A percentile compares a stretch with the other conserved stretches of the same genome.
Evolutionary conservation across 2,888 invertebrate genomes (phyloP).

Genomic region (Zygothrica quintamaculata): DNA sequence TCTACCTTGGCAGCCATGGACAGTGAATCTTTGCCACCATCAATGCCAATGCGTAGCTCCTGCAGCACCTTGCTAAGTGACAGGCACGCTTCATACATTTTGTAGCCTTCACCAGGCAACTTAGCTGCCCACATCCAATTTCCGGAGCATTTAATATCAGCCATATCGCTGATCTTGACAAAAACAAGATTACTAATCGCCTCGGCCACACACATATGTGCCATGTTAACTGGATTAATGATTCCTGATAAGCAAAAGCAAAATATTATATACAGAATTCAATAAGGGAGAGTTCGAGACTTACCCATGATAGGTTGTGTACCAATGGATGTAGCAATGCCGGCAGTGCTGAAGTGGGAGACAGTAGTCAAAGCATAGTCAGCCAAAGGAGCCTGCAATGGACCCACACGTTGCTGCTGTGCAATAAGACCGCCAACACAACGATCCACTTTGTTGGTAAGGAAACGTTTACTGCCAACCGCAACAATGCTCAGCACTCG

Average conservation of each 20-base stretch:
- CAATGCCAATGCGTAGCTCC: slow-evolving; percentile 93
- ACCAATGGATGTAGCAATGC: slow-evolving; percentile 97
- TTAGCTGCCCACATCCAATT: slow-evolving; percentile 99
- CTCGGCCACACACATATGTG: slow-evolving; percentile 97
- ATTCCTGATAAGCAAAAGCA: slow-evolving; percentile 52
- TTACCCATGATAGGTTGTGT: slow-evolving; percentile 96
- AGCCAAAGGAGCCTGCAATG: slow-evolving; percentile 97
- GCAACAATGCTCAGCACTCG: slow-evolving; percentile 94
- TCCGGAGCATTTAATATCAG: slow-evolving; percentile 99
- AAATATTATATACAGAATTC: too few species aligned
- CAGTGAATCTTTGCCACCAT: slow-evolving; percentile 98
- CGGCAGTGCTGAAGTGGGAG: slow-evolving; percentile 92
- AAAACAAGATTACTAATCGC: slow-evolving; percentile 96
- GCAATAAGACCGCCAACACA: slow-evolving; percentile 98
- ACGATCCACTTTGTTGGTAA: slow-evolving; percentile 97
- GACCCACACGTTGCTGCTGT: slow-evolving; percentile 99
- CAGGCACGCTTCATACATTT: slow-evolving; percentile 93
- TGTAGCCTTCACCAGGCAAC: slow-evolving; percentile 95
- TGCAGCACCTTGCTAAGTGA: slow-evolving; percentile 95
- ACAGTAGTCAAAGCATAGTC: slow-evolving; percentile 96
- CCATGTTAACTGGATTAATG: slow-evolving; percentile 93
- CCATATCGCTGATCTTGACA: slow-evolving; percentile 87
- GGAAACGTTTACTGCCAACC: slow-evolving; percentile 96
- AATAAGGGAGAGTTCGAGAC: neutral
- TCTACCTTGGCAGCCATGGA: slow-evolving; percentile 97